These are phyloP conservation scores for Acanthochromis polyacanthus DNA, from an alignment of 2,113 vertebrate species.

Conservation along the genomic window DNA sequence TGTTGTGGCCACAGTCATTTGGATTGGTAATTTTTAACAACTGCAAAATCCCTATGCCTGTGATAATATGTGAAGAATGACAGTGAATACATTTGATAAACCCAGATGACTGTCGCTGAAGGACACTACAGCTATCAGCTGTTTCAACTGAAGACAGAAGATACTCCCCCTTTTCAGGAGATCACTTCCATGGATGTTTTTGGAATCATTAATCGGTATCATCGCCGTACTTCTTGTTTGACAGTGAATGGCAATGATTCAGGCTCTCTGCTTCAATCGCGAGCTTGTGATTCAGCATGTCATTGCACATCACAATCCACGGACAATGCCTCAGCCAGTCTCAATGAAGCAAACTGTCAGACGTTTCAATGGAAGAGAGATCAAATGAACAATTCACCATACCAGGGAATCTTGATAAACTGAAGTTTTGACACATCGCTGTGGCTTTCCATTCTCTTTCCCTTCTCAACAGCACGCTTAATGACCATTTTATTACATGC, in stretches of 20 bases:
- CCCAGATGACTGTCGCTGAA: constrained; percentile 38
- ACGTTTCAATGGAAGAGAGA: constrained; percentile 62
- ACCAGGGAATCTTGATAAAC: constrained; percentile 64
- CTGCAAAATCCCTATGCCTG: constrained; percentile 50
- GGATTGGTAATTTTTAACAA: constrained; percentile 49
- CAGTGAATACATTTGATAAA: constrained; percentile 50
- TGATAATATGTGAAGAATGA: constrained; percentile 47
- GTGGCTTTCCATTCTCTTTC: constrained; percentile 28
- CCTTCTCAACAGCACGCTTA: constrained; percentile 52
- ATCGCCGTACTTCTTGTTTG: constrained; percentile 74
- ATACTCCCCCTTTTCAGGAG: constrained; percentile 55
- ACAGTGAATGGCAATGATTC: constrained; percentile 74
- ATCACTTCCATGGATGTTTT: constrained; percentile 66
- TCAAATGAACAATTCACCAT: constrained; percentile 76
- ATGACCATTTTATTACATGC: constrained; percentile 43
- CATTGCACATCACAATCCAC: constrained; percentile 67
- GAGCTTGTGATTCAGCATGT: constrained; percentile 66
- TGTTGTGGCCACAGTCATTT: constrained; percentile 36
- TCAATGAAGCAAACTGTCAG: constrained; percentile 77
- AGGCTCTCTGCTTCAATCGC: constrained; percentile 66
- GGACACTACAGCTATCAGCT: constrained; percentile 49
- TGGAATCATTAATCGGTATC: constrained; percentile 77
- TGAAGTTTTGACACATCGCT: constrained; percentile 68
- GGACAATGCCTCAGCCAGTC: constrained; percentile 77
- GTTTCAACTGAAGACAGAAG: constrained; percentile 67